Evolutionary conservation across 1,140 invertebrate species (phyloP), one percentile per base, ranked within the genome.

Genomic region (Sarcophaga peregrina): DNA sequence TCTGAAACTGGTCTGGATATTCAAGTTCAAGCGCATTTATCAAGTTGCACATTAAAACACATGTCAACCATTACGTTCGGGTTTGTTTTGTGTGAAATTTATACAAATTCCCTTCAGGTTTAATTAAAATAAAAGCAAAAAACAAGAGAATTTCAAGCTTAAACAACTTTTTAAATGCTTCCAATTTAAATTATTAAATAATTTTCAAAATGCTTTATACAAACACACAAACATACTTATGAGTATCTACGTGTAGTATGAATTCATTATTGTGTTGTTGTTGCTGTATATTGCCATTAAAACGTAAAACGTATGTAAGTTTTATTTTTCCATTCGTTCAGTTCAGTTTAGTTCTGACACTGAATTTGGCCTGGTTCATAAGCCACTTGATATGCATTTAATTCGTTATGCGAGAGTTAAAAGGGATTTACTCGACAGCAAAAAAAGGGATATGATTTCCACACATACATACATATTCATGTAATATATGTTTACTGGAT

Each of bases 371-470:
- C 20, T 68, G 8, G 62, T 68, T 68, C 75, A 50, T 78, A 78
- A 52, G 47, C 74, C 75, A 50, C 48, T 78, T 78, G 47, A 25
- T 78, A 78, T 20, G 75, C n/a, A 52, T 78, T 78, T 78, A 78
- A 78, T 78, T 78, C 75, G 75, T 78, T 78, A 47, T 47, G 50
- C 75, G 50, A 78, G 20, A 78, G 75, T 50, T 50, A 52, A 20
- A 78, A 78, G 47, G 62, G 75, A 78, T 50, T 50, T 17, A 50
- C 48, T 78, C 20, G 11, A 52, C 50, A 13, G 75, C 20, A 50
- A 20, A 20, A n/a, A 15, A 47, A 47, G 37, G 46, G 13, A 76
- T 15, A 72, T 72, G 20, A 25, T 25, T 72, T 72, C 6, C 25
- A 58, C 7, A 58, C 54, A 58, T 48, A 47, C 0, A 25, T 25